Evolutionary conservation across 2,113 vertebrate species (phyloP).

Genomic region (Aythya baeri): DNA sequence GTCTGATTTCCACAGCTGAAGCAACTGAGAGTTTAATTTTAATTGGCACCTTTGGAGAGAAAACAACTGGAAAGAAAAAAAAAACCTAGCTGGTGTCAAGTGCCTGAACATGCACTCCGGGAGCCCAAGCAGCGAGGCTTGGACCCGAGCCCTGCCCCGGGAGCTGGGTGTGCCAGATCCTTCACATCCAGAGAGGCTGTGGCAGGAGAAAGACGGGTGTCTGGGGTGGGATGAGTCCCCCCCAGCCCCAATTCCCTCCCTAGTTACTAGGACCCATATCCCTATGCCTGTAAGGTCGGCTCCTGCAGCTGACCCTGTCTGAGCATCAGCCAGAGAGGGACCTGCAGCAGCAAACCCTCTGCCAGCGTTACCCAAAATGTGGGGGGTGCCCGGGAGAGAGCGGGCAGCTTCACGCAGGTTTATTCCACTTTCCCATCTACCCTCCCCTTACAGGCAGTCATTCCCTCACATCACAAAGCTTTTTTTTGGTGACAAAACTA

Average conservation of each 20-base stretch:
- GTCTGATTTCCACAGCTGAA: background rate
- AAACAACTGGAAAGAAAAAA: background rate
- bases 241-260: background rate
- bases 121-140: background rate
- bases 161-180: background rate
- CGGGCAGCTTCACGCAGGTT: background rate
- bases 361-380: background rate
- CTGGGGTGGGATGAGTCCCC: background rate
- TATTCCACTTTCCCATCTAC: background rate
- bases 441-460: background rate
- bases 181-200: background rate
- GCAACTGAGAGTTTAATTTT: background rate
- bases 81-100: background rate
- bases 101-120: background rate
- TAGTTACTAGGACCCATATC: background rate
- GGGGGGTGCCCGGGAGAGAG: background rate
- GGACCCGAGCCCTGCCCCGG: background rate
- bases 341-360: background rate
- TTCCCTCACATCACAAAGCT: background rate
- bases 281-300: accelerated
- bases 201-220: accelerated
- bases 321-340: background rate
- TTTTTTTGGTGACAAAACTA: background rate
- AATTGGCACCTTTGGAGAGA: background rate
- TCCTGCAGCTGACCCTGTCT: accelerated